A percentile compares a stretch with the other conserved stretches of the same genome.
phyloP scores from a whole-genome alignment of 2,797 vertebrate species.

The Onychomys leucogaster region DNA sequence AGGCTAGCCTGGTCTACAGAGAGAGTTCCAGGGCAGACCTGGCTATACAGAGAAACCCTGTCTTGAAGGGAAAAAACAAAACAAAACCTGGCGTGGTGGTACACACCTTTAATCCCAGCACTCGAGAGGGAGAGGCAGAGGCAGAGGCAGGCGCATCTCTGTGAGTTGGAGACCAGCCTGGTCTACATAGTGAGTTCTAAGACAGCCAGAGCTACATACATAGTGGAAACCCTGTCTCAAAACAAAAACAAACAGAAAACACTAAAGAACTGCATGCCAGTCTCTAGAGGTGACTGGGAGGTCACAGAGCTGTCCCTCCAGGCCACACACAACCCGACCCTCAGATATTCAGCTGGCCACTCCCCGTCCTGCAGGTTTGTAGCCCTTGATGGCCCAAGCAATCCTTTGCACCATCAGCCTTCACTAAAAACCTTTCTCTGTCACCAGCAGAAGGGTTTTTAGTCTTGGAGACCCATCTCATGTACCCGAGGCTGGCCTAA shows the following conservation, averaged over 20 bases:
- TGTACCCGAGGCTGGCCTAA: not conserved
- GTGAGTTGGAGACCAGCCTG: not conserved
- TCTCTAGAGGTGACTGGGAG: slow-evolving; percentile 34
- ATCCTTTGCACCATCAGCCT: not conserved
- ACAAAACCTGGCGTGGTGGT: not conserved
- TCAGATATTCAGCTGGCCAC: not conserved
- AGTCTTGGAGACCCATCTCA: not conserved
- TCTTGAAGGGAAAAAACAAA: not conserved
- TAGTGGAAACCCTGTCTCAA: not conserved
- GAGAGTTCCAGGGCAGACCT: not conserved
- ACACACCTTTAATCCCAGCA: not conserved
- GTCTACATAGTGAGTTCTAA: not conserved
- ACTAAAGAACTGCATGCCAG: not conserved
- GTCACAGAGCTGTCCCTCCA: not conserved
- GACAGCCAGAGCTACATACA: not conserved
- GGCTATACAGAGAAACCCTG: not conserved
- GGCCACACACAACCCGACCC: not conserved
- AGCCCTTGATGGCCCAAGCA: not conserved
- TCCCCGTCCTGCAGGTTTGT: not conserved
- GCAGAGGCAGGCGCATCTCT: not conserved
- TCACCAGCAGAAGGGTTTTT: not conserved
- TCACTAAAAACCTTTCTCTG: not conserved
- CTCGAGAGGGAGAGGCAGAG: not conserved
- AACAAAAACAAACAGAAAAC: not conserved
- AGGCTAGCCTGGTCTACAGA: not conserved